Conservation (phyloP, 1,140 invertebrate species). For the Cephus cinctus region DNA sequence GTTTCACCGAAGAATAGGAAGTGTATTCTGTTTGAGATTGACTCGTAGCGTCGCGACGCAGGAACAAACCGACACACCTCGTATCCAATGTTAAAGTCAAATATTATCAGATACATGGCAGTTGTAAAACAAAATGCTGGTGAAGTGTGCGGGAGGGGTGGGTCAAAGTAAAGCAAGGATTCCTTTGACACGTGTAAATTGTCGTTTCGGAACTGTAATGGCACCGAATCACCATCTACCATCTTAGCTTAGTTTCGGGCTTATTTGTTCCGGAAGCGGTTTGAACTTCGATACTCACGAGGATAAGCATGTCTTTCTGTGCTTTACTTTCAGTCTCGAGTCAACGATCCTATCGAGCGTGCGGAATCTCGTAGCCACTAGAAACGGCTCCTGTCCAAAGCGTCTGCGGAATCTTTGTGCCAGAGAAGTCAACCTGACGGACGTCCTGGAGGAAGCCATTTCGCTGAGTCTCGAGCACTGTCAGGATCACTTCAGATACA, state of each 20-base stretch:
- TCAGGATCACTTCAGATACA: not conserved
- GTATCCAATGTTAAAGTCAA: slow-evolving; percentile 17
- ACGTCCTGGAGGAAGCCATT: not conserved
- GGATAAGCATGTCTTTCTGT: not conserved
- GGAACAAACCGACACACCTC: slow-evolving; percentile 12
- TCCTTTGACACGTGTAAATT: not conserved
- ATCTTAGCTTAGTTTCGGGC: not conserved
- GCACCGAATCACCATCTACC: not conserved
- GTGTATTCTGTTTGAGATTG: slow-evolving; percentile 7
- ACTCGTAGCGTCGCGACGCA: slow-evolving; percentile 5
- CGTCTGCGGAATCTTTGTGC: not conserved
- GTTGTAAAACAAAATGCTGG: too few relatives aligned
- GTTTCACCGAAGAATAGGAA: too few relatives aligned
- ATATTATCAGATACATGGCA: slow-evolving; percentile 24
- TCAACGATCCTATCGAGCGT: not conserved
- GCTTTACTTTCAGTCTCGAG: not conserved
- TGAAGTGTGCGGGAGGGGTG: too few relatives aligned
- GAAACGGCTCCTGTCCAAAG: not conserved
- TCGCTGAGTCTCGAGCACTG: not conserved
- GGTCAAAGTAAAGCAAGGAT: not conserved
- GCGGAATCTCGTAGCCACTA: not conserved
- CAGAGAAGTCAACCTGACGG: not conserved
- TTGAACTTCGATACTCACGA: not conserved
- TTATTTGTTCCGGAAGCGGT: not conserved
- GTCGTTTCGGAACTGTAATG: not conserved